phyloP scores from a whole-genome alignment of 2,113 vertebrate genomes.

The Paradisaea rubra region DNA sequence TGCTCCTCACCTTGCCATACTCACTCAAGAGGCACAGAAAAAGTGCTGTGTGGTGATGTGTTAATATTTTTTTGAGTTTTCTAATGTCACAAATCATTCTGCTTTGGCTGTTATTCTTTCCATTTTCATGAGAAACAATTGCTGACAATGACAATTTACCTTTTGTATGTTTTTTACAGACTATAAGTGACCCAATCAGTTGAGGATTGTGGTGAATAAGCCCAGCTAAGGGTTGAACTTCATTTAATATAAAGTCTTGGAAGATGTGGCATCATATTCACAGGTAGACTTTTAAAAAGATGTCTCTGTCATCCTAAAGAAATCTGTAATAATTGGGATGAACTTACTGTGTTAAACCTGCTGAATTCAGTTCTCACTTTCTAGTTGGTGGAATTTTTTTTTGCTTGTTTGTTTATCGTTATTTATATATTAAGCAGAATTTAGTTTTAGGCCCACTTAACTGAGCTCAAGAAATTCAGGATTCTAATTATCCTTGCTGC shows the following conservation, averaged over 20 bases:
- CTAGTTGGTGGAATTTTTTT: neutral
- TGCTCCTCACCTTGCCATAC: neutral
- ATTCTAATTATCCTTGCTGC: neutral
- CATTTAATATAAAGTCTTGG: neutral
- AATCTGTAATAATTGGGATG: neutral
- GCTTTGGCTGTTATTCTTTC: neutral
- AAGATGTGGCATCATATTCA: constrained; percentile 1
- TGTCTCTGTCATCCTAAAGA: neutral
- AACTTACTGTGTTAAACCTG: neutral
- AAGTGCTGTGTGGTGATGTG: neutral
- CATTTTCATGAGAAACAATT: neutral
- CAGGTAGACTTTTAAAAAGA: constrained; percentile 23
- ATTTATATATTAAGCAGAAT: neutral
- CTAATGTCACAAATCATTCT: neutral
- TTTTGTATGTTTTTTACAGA: constrained; percentile 6
- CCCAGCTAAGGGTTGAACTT: neutral
- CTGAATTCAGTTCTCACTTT: neutral
- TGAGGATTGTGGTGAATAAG: neutral
- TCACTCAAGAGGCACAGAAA: neutral
- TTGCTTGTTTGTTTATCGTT: neutral
- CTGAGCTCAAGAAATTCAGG: neutral
- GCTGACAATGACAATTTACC: neutral
- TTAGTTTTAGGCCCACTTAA: neutral
- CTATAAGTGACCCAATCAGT: neutral
- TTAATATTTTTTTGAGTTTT: neutral